A percentile compares a stretch with the other conserved stretches of the same genome.
phyloP scores from a whole-genome alignment of 1,140 invertebrate genomes.

The Caenorhabditis remanei region DNA sequence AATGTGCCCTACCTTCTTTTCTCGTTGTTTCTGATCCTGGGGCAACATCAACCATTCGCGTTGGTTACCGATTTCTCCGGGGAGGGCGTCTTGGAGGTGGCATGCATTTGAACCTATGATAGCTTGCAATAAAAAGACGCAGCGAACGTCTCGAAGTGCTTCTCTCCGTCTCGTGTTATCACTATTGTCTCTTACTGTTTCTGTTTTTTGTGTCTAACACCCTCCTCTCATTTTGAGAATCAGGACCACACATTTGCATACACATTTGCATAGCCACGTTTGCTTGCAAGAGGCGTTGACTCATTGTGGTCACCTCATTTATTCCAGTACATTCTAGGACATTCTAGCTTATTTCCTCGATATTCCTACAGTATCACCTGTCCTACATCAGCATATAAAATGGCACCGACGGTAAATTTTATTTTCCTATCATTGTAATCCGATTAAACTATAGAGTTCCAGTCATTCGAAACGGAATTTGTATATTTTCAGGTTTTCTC shows the following conservation, averaged over 20 bases:
- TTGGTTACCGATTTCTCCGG: too few relatives aligned
- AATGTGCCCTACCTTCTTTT: not conserved
- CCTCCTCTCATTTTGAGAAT: slow-evolving; percentile 15
- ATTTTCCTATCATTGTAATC: too few relatives aligned
- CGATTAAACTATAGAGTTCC: not conserved
- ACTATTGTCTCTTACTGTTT: slow-evolving; percentile 3
- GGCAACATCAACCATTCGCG: too few relatives aligned
- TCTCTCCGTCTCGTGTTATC: not conserved
- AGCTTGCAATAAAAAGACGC: not conserved
- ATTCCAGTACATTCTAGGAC: too few relatives aligned
- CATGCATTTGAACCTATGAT: not conserved
- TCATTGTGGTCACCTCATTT: too few relatives aligned
- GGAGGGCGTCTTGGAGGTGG: too few relatives aligned
- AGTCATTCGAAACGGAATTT: not conserved
- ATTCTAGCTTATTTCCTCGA: too few relatives aligned
- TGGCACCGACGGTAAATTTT: not conserved
- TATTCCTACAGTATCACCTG: too few relatives aligned
- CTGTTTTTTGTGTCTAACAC: slow-evolving; percentile 14
- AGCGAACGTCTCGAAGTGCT: not conserved
- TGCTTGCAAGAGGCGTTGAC: too few relatives aligned
- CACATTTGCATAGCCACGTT: not conserved
- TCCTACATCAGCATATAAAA: not conserved
- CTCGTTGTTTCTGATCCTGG: not conserved
- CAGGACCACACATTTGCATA: not conserved
- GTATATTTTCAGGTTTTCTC: slow-evolving; percentile 84